Conservation (phyloP, 37 sponge, comb jelly and placozoan genomes). For the Crambe crambe region DNA sequence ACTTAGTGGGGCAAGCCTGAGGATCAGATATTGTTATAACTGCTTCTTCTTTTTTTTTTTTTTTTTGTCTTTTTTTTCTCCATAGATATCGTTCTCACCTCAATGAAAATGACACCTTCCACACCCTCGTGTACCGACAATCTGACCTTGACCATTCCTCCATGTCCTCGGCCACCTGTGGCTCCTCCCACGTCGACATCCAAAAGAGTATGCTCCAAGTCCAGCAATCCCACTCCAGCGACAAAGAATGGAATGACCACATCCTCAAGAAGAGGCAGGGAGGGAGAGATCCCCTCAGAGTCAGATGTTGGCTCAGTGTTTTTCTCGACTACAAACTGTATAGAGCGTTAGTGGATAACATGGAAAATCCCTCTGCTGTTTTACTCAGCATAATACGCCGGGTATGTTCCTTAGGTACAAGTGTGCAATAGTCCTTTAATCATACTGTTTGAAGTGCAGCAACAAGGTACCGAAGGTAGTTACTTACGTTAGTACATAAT, state of each 20-base stretch:
- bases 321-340: conserved; percentile 48
- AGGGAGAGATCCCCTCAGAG: background rate
- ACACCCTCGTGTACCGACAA: conserved; percentile 67
- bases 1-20: too few relatives aligned
- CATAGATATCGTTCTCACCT: background rate
- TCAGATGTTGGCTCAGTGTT: conserved; percentile 53
- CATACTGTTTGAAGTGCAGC: too few relatives aligned
- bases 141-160: conserved; percentile 33
- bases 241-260: background rate
- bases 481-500: too few relatives aligned
- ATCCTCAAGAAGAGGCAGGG: conserved; percentile 23
- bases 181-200: conserved; percentile 30
- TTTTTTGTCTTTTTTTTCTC: too few relatives aligned
- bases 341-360: background rate
- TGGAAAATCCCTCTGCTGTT: background rate
- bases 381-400: background rate
- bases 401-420: too few relatives aligned
- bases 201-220: conserved; percentile 2
- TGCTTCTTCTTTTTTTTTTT: too few relatives aligned
- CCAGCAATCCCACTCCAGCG: background rate
- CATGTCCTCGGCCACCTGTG: conserved; percentile 37
- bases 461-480: too few relatives aligned
- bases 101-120: conserved; percentile 7
- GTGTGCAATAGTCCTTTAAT: too few relatives aligned
- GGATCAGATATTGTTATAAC: too few relatives aligned